phyloP scores from a whole-genome alignment of 2,113 vertebrate genomes.

The Tapirus terrestris region DNA sequence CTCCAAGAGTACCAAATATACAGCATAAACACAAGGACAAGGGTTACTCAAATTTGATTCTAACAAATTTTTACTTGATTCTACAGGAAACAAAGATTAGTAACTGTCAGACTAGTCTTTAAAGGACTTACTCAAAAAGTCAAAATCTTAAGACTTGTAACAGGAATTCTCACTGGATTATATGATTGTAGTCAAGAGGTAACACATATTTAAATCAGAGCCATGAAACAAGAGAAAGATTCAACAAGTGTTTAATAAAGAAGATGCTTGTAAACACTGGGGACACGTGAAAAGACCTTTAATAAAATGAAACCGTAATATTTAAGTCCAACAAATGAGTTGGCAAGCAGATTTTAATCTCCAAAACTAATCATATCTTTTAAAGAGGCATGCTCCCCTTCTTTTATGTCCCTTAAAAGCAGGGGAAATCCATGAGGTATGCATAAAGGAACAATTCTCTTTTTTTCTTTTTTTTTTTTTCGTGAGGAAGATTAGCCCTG shows the following conservation, averaged over 20 bases:
- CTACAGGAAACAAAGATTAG: background rate
- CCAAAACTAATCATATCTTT: background rate
- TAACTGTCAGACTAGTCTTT: background rate
- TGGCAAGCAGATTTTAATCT: background rate
- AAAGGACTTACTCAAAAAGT: background rate
- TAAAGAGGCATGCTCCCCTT: background rate
- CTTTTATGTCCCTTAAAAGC: background rate
- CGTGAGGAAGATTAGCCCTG: no score
- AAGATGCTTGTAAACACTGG: background rate
- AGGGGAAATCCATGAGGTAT: background rate
- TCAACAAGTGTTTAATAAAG: background rate
- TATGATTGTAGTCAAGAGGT: background rate
- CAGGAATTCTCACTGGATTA: background rate
- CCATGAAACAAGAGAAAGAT: background rate
- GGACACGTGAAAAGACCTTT: background rate
- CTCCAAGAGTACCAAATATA: background rate
- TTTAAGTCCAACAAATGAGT: background rate
- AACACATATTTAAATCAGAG: background rate
- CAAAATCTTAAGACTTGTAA: background rate
- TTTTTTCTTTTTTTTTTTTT: no score
- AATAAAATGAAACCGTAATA: background rate
- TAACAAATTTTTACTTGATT: background rate
- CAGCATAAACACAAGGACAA: background rate
- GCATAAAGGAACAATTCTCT: background rate
- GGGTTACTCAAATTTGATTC: background rate